Base-by-base conservation (phyloP, 1,140 invertebrate species). In the Aradophagus sp. region DNA sequence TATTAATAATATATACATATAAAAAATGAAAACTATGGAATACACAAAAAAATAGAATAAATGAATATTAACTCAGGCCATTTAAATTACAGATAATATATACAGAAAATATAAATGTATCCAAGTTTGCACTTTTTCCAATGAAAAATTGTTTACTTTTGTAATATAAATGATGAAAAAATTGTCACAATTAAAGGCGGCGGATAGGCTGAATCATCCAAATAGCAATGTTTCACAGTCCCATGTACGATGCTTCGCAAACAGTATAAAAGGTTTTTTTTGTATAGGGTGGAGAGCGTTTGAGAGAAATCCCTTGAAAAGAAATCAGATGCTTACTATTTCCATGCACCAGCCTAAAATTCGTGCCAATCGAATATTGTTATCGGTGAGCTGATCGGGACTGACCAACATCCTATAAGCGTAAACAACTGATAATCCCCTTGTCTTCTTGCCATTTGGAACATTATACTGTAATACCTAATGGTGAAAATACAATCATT, bases 261-360 rank as follows among this genome's bases (percentile, higher is more conserved):
- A n/a, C n/a, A n/a, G n/a, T n/a, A n/a, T n/a, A 20, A 47, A 42
- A 10, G 48, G n/a, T 8, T 29, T 45, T 38, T 38, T 13, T 58
- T 27, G 41, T 38, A 36, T 4, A 53, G n/a, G n/a, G 20, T 23
- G 27, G 14, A 47, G 23, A 39, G 19, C 3, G 15, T 32, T 20
- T 38, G 2, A 47, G 16, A 52, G 5, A 6, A 27, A 8, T 5
- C 16, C 39, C 39, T 45, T 23, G 31, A 45, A 31, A 31, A 13
- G 27, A 53, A 53, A 74, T 23, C 27, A 44, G 5, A 63, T 74
- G 86, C 89, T 86, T 86, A 97, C 95, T 90, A 97, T 89, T 91
- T 98, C 96, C 36, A 95, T 88, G 83, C 95, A 97, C 97, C 96
- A 99, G 52, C 95, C 96, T 75, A 98, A 86, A 61, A 97, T 91